phyloP scores from a whole-genome alignment of 2,797 vertebrate genomes.

The Hippocampus kuda region DNA sequence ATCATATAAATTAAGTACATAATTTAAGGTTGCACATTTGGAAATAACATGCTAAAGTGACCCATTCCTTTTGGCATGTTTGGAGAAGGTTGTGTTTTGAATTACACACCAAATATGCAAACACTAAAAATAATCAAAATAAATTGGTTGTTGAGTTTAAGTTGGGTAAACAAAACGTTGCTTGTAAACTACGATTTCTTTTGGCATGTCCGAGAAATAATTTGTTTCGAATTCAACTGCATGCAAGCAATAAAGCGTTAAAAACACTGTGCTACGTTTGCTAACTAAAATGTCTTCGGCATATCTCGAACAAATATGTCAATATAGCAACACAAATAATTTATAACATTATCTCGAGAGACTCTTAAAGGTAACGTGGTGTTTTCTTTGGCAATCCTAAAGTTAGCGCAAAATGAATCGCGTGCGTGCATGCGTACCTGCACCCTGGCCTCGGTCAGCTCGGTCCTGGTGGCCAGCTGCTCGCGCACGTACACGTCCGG shows the following conservation, averaged over 20 bases:
- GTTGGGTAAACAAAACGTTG: too few species aligned
- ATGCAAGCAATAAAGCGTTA: too few species aligned
- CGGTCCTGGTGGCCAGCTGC: constrained; percentile 93
- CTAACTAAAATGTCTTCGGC: too few species aligned
- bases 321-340: neutral
- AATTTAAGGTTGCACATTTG: neutral
- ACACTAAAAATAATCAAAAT: neutral
- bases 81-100: neutral
- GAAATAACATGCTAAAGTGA: neutral
- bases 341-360: neutral
- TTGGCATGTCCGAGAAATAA: neutral
- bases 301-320: too few species aligned
- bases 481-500: constrained; percentile 96
- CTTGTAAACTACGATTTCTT: too few species aligned
- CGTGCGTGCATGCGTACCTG: constrained; percentile 69
- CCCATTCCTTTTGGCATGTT: neutral
- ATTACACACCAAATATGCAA: neutral
- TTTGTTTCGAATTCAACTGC: neutral
- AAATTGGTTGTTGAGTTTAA: neutral
- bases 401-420: neutral
- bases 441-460: constrained; percentile 93
- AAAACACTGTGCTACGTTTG: too few species aligned
- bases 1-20: neutral
- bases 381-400: neutral
- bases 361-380: neutral